phyloP scores from a whole-genome alignment of 1,140 invertebrate genomes.

The Dolichoris vasculosae region DNA sequence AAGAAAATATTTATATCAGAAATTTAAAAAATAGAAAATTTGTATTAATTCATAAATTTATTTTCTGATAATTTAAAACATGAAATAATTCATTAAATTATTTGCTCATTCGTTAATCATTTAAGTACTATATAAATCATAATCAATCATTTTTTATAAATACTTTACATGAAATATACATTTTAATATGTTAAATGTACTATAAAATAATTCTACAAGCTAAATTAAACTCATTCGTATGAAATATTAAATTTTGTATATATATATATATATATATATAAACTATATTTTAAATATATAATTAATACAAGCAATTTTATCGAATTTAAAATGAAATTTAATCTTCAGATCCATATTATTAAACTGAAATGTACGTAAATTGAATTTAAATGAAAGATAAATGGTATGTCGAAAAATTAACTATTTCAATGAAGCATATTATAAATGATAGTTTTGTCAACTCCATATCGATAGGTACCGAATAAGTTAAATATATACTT shows the following conservation, averaged over 20 bases:
- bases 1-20: no score
- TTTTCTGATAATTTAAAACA: background rate
- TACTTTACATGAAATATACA: background rate
- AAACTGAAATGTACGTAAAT: background rate
- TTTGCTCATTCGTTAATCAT: background rate
- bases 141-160: slow-evolving; percentile 17
- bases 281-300: background rate
- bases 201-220: background rate
- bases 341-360: background rate
- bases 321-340: background rate
- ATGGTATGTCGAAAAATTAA: no score
- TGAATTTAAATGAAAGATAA: background rate
- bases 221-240: slow-evolving; percentile 23
- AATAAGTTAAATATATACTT: no score
- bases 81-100: background rate
- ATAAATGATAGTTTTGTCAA: no score
- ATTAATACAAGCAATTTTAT: background rate
- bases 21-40: background rate
- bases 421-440: no score
- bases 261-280: background rate
- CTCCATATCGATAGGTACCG: no score
- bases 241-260: background rate
- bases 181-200: background rate
- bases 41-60: background rate
- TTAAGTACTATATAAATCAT: background rate